Evolutionary conservation across 2,888 invertebrate species (phyloP), one percentile per base, ranked within the genome.

Genomic region (Stenotaenia linearis): DNA sequence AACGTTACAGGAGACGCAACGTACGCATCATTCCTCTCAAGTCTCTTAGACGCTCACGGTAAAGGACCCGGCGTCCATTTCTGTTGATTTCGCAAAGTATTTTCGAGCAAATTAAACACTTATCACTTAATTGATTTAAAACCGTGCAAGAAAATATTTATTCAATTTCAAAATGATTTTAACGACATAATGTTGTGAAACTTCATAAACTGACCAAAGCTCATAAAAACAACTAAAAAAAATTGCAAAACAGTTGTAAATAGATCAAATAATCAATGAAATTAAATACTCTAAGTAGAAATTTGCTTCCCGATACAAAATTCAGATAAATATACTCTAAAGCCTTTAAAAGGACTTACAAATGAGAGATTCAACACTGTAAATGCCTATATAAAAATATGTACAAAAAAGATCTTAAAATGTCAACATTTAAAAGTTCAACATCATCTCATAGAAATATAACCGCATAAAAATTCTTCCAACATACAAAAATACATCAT

Each of bases 1-100:
- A 86, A 85, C 25, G 89, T 89, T 1, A 89, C 89, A 1, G 89
- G 89, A 1, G 85, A 85, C 45, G 88, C 89, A 3, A 89, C 89
- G 0, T 89, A 87, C 81, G 86, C 84, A 12, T 88, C 89, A 0
- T 89, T 89, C 83, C 84, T 88, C 18, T 78, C 69, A 30, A 80
- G 80, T 61, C 23, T 80, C 18, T 40, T 1, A 77, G 77, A 5
- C 15, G 77, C 77, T 18, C 35, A 77, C 10, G 35, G 28, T 7
- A 77, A 40, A 28, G 77, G 77, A 10, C 77, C 77, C 1, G 77
- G 77, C 7, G 37, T 77, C 10, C 77, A 77, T 28, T 40, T 77
- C 2, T 77, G 77, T 40, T 77, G 25, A 75, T 6, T 28, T 75
- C 18, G 5, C 5, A 61, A 61, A 12, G 10, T 10, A 61, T 61